Evolutionary conservation across 1,140 invertebrate genomes (phyloP).

Genomic region (Bombus soroeensis): DNA sequence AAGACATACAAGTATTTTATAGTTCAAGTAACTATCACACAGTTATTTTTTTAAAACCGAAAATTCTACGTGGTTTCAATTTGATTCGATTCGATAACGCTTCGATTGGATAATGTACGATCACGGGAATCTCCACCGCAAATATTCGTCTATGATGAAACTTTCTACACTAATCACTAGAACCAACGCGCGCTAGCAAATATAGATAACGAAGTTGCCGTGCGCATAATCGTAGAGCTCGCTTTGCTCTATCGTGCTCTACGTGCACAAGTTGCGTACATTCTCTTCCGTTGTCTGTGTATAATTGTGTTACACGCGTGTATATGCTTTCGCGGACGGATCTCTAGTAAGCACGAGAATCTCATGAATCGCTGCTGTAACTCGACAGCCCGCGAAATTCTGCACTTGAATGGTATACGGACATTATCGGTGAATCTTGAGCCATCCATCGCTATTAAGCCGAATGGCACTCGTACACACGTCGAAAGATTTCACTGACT

Average conservation of each 20-base stretch:
- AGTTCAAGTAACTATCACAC: too few relatives aligned
- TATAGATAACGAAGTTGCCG: constrained; percentile 60
- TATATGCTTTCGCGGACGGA: not conserved
- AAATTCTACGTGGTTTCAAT: not conserved
- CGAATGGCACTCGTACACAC: constrained; percentile 22
- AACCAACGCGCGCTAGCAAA: constrained; percentile 19
- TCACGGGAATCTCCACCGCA: not conserved
- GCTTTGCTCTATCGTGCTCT: constrained; percentile 7
- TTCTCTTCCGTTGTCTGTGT: not conserved
- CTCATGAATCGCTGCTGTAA: constrained; percentile 56
- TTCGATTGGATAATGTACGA: not conserved
- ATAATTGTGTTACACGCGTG: not conserved
- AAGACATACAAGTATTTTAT: not conserved
- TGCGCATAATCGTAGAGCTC: constrained; percentile 51
- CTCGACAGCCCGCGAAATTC: constrained; percentile 51
- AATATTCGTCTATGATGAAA: constrained; percentile 28
- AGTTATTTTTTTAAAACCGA: too few relatives aligned
- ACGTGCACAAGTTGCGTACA: constrained; percentile 46
- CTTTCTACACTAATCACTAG: constrained; percentile 36
- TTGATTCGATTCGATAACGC: not conserved
- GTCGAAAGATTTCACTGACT: not conserved
- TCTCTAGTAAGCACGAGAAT: constrained; percentile 23
- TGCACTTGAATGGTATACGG: constrained; percentile 36
- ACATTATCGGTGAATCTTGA: constrained; percentile 51
- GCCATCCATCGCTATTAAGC: constrained; percentile 55